Evolutionary conservation across 2,797 vertebrate genomes (phyloP).

Genomic region (Sylvia borin): DNA sequence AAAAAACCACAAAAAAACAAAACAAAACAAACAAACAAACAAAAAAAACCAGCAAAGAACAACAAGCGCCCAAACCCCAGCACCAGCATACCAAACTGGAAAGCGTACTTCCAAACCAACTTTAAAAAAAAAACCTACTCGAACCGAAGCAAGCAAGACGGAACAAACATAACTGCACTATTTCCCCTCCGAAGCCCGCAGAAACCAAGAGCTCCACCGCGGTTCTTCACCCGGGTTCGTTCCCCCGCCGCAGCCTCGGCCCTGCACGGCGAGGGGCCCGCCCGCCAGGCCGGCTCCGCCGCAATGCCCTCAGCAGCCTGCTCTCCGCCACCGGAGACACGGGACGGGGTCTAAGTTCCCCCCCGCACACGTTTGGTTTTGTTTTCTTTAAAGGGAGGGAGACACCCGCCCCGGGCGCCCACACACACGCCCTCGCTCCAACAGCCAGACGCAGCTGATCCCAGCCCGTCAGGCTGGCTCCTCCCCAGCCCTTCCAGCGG

Average conservation of each 20-base stretch:
- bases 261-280: not conserved
- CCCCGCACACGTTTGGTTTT: accelerated
- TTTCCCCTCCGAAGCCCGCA: not conserved
- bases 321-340: not conserved
- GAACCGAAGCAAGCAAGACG: not conserved
- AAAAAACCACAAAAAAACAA: too few species aligned
- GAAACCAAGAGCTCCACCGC: not conserved
- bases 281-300: conserved; percentile 7
- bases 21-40: not conserved
- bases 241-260: not conserved
- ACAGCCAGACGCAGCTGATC: not conserved
- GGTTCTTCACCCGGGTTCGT: not conserved
- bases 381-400: not conserved
- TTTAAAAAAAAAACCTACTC: too few species aligned
- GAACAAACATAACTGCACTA: not conserved
- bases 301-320: conserved; percentile 7
- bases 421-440: accelerated
- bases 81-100: accelerated
- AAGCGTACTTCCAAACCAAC: not conserved
- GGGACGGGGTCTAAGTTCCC: accelerated
- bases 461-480: not conserved
- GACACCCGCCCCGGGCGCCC: too few species aligned
- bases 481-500: not conserved
- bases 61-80: not conserved
- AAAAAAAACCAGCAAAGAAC: not conserved